Evolutionary conservation across 2,113 vertebrate species (phyloP), one percentile per base, ranked within the genome.

Genomic region (Glaucidium brasilianum): DNA sequence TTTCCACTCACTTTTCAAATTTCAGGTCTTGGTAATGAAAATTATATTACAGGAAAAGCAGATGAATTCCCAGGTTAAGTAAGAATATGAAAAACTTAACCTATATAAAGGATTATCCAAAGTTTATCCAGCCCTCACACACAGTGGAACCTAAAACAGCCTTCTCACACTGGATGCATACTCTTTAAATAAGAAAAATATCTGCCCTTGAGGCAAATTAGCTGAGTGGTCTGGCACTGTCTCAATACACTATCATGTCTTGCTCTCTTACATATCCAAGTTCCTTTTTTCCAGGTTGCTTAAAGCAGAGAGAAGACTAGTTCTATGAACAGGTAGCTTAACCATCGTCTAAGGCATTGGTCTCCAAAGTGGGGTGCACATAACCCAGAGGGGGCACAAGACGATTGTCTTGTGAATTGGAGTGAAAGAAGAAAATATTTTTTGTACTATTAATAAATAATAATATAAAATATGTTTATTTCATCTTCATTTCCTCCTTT

Each of bases 121-220:
- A 72, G 47, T 74, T 81, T 89, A 80, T 84, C 23, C 74, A 85
- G 60, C 43, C 68, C 63, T 84, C 89, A 67, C 29, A 74, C n/a
- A 67, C 5, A 73, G 47, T 2, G 1, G 22, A 88, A 29, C 10
- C 52, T 80, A 58, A 86, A 94, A 1, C 49, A 80, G 17, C 73
- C 9, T 63, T 80, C n/a, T 55, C 59, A n/a, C n/a, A 69, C 91
- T 89, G 5, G 11, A 10, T 59, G 50, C 37, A 50, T 86, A 91
- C 8, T 71, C 95, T 77, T 86, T 67, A 66, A 96, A 67, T 56
- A 86, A 52, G 68, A 86, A 86, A 88, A 92, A 88, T 17, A 45
- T 84, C n/a, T 91, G 8, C n/a, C 43, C 47, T 63, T 64, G 23
- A 91, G 76, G 63, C 16, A 83, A 94, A 94, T 83, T 74, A 90